Evolutionary conservation across 2,888 invertebrate genomes (phyloP), one percentile per base, ranked within the genome.

Genomic region (Anorthoa munda): DNA sequence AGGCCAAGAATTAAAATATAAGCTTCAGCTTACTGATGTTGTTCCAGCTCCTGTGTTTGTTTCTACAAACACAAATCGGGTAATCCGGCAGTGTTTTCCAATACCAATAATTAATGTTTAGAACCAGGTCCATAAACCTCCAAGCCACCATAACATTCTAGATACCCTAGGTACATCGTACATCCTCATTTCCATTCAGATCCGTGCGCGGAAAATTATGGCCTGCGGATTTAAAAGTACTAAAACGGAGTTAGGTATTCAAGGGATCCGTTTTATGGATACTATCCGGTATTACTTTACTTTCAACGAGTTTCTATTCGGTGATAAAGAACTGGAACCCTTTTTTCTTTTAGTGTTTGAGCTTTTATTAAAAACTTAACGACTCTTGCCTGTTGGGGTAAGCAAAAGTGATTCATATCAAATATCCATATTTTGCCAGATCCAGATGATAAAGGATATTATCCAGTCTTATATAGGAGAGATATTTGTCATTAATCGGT

Each of bases 231-330:
- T 81, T 72, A 67, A 68, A 81, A 80, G 72, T 77, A 68, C 77
- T 80, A 81, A 80, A 80, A 46, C 45, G 48, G 72, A 67, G 72
- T 71, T 81, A 72, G 81, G 67, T 67, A 67, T 81, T 76, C 72
- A 55, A 31, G 45, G 72, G 72, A 72, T 72, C 58, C 31, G 12
- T 63, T 80, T 80, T 77, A 80, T 81, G 56, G 82, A 17, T 46
- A 59, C 58, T 66, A 68, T 58, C 12, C 77, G 17, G 56, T 53
- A 68, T 77, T 67, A 67, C 67, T 55, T 66, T 70, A 46, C 71
- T 60, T 66, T 76, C 81, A 71, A 76, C 66, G 81, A 71, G 71
- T 76, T 71, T 53, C n/a, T 46, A 65, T 56, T 71, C 39, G 26
- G 71, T 60, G 21, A 80, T 69, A 69, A 75, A 68, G 53, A 59